Conservation (phyloP, 2,888 invertebrate genomes). For the Andrena hattorfiana region DNA sequence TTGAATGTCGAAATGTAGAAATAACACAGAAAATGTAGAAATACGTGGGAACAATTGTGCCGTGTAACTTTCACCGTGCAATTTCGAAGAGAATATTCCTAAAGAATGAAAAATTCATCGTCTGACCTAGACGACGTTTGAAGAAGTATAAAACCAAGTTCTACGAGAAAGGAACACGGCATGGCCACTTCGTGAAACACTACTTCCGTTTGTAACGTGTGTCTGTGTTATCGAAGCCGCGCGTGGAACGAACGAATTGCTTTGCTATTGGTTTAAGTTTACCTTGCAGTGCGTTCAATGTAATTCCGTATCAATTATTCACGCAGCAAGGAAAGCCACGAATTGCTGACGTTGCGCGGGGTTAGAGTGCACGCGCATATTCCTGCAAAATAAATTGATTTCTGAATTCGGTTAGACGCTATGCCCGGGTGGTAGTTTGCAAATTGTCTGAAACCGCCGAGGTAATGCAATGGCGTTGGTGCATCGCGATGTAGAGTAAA, state of each 20-base stretch:
- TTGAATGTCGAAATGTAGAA: not conserved
- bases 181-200: no score
- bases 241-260: not conserved
- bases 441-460: conserved; percentile 11
- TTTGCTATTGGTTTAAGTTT: conserved; percentile 10
- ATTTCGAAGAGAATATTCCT: not conserved
- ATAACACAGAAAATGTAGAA: no score
- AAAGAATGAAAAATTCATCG: no score
- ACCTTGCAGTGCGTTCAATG: conserved; percentile 3
- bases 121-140: no score
- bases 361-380: not conserved
- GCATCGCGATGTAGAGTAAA: not conserved
- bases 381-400: conserved; percentile 19
- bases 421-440: not conserved
- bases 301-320: conserved; percentile 30
- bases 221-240: not conserved
- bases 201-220: not conserved
- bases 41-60: not conserved
- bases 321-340: not conserved
- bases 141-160: no score
- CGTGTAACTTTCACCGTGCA: not conserved
- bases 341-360: not conserved
- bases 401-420: conserved; percentile 21
- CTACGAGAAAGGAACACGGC: no score
- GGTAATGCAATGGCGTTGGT: not conserved